These are phyloP conservation scores for Psittacara wagleri DNA, from an alignment of 2,113 vertebrate genomes.

Conservation along the genomic window DNA sequence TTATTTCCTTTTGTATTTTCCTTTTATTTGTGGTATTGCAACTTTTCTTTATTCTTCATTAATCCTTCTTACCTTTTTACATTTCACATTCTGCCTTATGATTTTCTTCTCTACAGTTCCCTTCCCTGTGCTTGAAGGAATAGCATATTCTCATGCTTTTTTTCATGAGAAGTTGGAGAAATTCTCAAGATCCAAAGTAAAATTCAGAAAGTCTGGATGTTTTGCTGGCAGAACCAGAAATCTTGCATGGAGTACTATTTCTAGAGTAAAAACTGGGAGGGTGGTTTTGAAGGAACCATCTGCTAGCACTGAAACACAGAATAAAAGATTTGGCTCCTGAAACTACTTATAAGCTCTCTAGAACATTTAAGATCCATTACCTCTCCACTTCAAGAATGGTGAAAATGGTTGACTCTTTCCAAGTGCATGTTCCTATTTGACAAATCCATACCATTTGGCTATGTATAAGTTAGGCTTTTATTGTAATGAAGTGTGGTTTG, in stretches of 20 bases:
- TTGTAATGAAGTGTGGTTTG: not conserved
- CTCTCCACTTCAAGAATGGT: not conserved
- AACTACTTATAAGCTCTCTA: not conserved
- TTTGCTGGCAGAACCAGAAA: conserved; percentile 7
- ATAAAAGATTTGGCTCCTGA: not conserved
- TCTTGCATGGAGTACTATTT: not conserved
- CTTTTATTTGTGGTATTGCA: not conserved
- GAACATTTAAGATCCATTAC: not conserved
- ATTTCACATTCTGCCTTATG: not conserved
- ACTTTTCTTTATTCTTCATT: not conserved
- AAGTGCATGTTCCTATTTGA: conserved; percentile 8
- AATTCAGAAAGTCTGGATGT: not conserved
- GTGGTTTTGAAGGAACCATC: not conserved
- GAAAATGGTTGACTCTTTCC: not conserved
- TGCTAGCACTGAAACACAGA: not conserved
- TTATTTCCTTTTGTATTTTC: not conserved
- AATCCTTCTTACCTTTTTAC: not conserved
- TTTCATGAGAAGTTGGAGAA: not conserved
- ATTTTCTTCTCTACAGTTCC: not conserved
- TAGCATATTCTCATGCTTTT: not conserved
- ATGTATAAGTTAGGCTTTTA: not conserved
- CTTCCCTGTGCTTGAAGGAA: not conserved
- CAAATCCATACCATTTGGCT: not conserved
- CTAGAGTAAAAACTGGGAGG: not conserved
- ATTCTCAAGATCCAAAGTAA: not conserved